Conservation (phyloP, 2,113 vertebrate species). For the Girardinichthys multiradiatus region DNA sequence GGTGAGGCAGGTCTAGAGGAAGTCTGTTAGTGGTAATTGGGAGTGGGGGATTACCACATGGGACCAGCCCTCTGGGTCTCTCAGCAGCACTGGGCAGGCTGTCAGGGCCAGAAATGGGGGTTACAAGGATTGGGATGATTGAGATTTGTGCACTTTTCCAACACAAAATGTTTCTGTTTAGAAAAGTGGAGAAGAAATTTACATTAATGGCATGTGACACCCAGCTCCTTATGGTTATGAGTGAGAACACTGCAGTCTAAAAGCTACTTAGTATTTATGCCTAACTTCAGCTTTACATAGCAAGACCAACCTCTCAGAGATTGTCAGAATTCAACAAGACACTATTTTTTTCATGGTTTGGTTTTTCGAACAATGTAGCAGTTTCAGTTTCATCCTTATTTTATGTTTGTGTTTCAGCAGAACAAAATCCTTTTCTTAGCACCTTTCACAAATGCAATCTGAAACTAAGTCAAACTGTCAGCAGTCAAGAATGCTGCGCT, state of each 20-base stretch:
- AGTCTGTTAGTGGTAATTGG: conserved; percentile 69
- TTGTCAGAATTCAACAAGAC: neutral
- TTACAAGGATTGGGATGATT: conserved; percentile 43
- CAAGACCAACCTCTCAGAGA: neutral
- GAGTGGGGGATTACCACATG: conserved; percentile 61
- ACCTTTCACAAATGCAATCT: conserved; percentile 24
- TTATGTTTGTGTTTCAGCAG: conserved; percentile 5
- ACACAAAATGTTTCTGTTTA: conserved; percentile 34
- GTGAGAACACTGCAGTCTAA: neutral
- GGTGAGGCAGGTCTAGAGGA: conserved; percentile 48
- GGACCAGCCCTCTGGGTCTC: conserved; percentile 67
- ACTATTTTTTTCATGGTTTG: neutral
- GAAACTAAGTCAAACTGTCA: conserved; percentile 47
- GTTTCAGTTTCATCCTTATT: neutral
- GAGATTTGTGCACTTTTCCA: conserved; percentile 47
- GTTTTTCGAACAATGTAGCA: neutral
- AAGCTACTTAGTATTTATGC: neutral
- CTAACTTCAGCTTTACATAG: neutral
- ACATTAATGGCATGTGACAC: conserved; percentile 32
- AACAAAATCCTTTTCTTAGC: neutral
- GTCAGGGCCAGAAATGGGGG: conserved; percentile 36
- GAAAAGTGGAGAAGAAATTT: conserved; percentile 27
- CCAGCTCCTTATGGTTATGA: neutral
- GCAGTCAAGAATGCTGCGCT: conserved; percentile 79
- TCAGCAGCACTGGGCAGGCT: conserved; percentile 56